Evolutionary conservation across 2,113 vertebrate genomes (phyloP).

Genomic region (Pardalotus punctatus): DNA sequence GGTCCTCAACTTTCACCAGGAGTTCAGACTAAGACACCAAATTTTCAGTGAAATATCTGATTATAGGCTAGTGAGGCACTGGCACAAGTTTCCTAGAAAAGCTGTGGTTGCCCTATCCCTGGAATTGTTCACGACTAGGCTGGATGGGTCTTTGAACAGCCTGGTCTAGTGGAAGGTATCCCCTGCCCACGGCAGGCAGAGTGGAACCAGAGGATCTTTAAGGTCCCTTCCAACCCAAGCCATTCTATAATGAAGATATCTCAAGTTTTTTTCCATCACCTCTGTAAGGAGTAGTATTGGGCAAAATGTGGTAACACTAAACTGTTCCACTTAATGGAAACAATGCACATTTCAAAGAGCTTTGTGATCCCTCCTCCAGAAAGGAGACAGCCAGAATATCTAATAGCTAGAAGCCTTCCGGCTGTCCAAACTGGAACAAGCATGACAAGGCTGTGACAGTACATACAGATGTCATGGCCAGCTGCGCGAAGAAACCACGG

Average conservation of each 20-base stretch:
- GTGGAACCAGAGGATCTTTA: background rate
- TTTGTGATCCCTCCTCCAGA: background rate
- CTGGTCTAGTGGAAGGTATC: background rate
- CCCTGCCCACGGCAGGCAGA: background rate
- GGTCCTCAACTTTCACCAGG: background rate
- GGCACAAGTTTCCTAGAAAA: background rate
- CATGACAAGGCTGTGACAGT: background rate
- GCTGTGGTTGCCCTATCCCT: background rate
- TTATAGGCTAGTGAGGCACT: background rate
- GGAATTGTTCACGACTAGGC: background rate
- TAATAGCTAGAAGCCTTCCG: background rate
- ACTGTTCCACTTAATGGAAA: background rate
- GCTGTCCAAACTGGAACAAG: background rate
- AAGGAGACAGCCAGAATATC: background rate
- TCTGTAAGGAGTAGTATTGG: background rate
- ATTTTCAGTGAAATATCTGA: background rate
- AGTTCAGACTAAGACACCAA: background rate
- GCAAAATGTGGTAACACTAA: background rate
- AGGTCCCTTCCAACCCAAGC: background rate
- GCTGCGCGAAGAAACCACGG: accelerated
- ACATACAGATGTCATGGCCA: background rate
- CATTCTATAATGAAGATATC: background rate
- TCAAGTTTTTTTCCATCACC: background rate
- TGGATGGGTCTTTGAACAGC: background rate
- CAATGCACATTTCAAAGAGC: background rate